These are phyloP conservation scores for Silurus lanzhouensis DNA, from an alignment of 2,797 vertebrate species.

Conservation along the genomic window DNA sequence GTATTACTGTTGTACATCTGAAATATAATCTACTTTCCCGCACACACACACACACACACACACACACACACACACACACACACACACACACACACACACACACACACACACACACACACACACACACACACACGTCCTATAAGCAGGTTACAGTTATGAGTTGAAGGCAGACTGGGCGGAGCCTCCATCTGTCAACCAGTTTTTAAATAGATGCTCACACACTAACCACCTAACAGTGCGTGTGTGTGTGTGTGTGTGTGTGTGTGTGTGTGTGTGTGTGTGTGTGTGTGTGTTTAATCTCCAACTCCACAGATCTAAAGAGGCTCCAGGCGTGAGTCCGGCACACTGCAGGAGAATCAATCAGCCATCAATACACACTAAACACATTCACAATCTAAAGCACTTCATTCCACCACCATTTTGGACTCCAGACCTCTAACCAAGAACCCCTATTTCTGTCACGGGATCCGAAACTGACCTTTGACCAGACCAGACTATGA, in stretches of 20 bases:
- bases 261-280: conserved; percentile 19
- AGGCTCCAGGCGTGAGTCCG: conserved; percentile 40
- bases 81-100: conserved; percentile 29
- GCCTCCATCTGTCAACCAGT: background rate
- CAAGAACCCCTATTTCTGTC: background rate
- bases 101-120: conserved; percentile 14
- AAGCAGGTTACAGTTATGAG: conserved; percentile 1
- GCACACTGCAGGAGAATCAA: conserved; percentile 8
- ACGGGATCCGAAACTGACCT: background rate
- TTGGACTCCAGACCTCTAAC: background rate
- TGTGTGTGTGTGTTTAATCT: conserved; percentile 57
- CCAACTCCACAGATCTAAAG: conserved; percentile 54
- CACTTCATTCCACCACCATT: background rate
- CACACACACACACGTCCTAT: conserved; percentile 13
- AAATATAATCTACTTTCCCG: background rate
- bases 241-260: background rate
- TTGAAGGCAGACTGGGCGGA: conserved; percentile 17
- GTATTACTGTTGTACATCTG: background rate
- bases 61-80: too few relatives aligned
- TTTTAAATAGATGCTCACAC: conserved; percentile 32
- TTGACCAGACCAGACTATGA: background rate
- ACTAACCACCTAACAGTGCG: background rate
- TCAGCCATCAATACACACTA: conserved; percentile 28
- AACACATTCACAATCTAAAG: background rate
- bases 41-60: conserved; percentile 14